Base-by-base conservation (phyloP, 1,140 invertebrate genomes). In the Dinoponera quadriceps region DNA sequence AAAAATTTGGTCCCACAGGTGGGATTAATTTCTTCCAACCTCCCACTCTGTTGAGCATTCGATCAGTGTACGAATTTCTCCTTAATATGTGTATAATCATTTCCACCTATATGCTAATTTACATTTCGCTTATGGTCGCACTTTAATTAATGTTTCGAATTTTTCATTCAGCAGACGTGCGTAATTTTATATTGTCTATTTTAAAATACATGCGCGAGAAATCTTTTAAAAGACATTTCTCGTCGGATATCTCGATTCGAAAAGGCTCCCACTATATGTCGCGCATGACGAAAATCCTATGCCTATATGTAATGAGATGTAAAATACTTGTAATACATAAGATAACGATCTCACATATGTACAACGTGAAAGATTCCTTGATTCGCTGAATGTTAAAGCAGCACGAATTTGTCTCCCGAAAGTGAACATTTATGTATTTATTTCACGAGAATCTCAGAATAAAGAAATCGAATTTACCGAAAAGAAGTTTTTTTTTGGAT, bases 131-230 rank as follows among this genome's bases (percentile, higher is more conserved):
- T 66, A 20, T 20, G 33, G 1, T 54, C 22, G 38, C 20, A 27
- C 33, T 16, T 2, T 27, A 16, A 77, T 33, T 68, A 11, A 68
- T 22, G 11, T 25, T 55, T 78, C 22, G 38, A 55, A 11, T 3
- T 44, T 9, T 55, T 20, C 16, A 54, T 68, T 54, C 27, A 77
- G n/a, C 18, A 54, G 38, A 5, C 51, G 29, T 57, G 4, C 18
- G 20, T 44, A 78, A 78, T 57, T 55, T 66, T 77, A 77, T 14
- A 49, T 48, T 22, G 20, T 44, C 22, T 66, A 33, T 22, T 66
- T 33, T 51, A 16, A 11, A 62, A 29, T 63, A 27, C 49, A 20
- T 14, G 38, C 16, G 18, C 7, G 18, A 20, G 49, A 49, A 63
- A 16, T 33, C 14, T 71, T 38, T 20, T 7, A 14, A 25, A 22